Base-by-base conservation (phyloP, 2,797 vertebrate species). In the Eremophila alpestris region DNA sequence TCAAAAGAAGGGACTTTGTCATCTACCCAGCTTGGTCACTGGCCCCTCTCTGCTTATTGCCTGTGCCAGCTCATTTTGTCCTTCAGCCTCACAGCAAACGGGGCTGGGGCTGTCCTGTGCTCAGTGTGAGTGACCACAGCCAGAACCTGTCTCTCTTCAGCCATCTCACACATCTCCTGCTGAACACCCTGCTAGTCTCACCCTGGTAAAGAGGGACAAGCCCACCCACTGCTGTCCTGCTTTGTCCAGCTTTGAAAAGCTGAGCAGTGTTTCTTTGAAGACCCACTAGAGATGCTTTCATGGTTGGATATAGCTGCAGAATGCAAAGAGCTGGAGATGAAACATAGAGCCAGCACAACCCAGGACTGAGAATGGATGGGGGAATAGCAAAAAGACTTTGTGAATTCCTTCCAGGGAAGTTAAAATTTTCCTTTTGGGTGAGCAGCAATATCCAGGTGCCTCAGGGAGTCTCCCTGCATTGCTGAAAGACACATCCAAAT, bases 381-480 rank as follows among this genome's bases (percentile, higher is more conserved):
- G 2, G 1, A 46, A 36, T 43, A 67, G 38, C 36, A 62, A 36
- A 79, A 63, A 54, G 8, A 26, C 40, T 30, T 63, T 9, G 7
- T 7, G 1, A 70, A 62, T 81, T 88, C 27, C 21, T 80, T 76
- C 83, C 59, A 51, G 41, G 49, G 56, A 52, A 54, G 32, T 41
- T 70, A 41, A 13, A 56, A 36, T 45, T 43, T 27, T 55, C 12
- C 3, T 80, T 48, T 41, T 7, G 56, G 11, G 21, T 40, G n/a
- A 92, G 73, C 49, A 54, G 26, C 32, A 46, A 29, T 59, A 24
- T 41, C 48, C 15, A 17, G 45, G 58, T 64, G n/a, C 29, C 43
- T 45, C 0, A 0, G 27, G 30, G 18, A 7, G 30, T 36, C 4
- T 12, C 41, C 23, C 29, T 65, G 56, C 30, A 11, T 34, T 69